Conservation (phyloP, 2,888 invertebrate genomes). For the Neoaliturus tenellus region DNA sequence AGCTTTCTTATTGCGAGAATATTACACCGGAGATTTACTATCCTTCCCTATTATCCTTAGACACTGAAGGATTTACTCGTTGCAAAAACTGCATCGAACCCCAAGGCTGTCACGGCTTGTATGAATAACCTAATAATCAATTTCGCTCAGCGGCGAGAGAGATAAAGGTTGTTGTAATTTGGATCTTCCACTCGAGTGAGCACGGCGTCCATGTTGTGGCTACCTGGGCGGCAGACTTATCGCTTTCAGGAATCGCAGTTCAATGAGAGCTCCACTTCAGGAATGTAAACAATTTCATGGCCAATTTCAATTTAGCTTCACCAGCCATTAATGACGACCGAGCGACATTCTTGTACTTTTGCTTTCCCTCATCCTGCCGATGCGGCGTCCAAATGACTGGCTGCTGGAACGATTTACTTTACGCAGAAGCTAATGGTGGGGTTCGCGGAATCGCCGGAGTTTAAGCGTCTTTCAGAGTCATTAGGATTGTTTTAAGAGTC, state of each 20-base stretch:
- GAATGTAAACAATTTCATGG: neutral
- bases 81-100: neutral
- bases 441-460: neutral
- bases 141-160: neutral
- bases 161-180: slow-evolving; percentile 2
- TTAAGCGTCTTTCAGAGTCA: neutral
- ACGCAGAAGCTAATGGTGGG: neutral
- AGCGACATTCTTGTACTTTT: slow-evolving; percentile 7
- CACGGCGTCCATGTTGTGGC: neutral
- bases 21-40: neutral
- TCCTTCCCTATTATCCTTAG: neutral
- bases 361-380: neutral
- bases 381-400: neutral
- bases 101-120: slow-evolving; percentile 13
- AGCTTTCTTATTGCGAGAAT: neutral
- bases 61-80: slow-evolving; percentile 2
- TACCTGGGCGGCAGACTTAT: slow-evolving; percentile 3
- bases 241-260: neutral
- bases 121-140: slow-evolving; percentile 33
- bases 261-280: neutral
- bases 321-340: neutral
- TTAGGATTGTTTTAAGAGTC: neutral
- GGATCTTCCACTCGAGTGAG: neutral
- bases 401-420: neutral
- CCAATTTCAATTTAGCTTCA: neutral